These are phyloP conservation scores for Ploceus nigricollis DNA, from an alignment of 2,113 vertebrate species.

Conservation along the genomic window DNA sequence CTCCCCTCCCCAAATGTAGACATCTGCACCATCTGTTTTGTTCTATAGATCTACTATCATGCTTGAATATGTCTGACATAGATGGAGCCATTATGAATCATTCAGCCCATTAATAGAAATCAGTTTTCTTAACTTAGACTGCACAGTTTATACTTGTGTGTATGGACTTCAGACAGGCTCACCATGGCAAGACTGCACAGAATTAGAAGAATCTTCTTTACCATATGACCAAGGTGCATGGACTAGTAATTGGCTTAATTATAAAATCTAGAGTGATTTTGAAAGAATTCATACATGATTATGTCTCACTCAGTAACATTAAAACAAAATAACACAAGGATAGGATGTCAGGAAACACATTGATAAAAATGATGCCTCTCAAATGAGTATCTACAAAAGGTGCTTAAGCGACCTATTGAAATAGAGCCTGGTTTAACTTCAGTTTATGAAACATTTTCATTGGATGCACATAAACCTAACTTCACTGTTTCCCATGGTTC, in stretches of 20 bases:
- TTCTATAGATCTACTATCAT: not conserved
- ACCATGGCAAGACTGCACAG: not conserved
- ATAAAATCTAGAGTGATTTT: conserved; percentile 22
- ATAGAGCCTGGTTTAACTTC: conserved; percentile 3
- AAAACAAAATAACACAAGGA: conserved; percentile 35
- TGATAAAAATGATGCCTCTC: not conserved
- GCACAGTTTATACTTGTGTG: not conserved
- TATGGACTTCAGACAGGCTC: not conserved
- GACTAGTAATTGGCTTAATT: conserved; percentile 28
- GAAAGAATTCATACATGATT: conserved; percentile 20
- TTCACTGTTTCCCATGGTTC: not conserved
- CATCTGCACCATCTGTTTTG: not conserved
- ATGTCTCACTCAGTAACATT: not conserved
- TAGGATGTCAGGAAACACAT: not conserved
- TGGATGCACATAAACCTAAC: not conserved
- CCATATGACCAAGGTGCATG: not conserved
- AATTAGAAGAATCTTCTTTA: not conserved
- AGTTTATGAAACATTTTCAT: conserved; percentile 37
- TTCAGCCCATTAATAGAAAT: not conserved
- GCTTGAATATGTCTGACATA: not conserved
- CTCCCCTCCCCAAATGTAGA: not conserved
- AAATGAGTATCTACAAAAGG: not conserved
- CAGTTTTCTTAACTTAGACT: not conserved
- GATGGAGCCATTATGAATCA: not conserved
- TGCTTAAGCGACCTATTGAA: conserved; percentile 2